Percentiles rank a stretch among this genome's conserved stretches.
Conservation (phyloP, 2,888 invertebrate genomes). For the Drosophila macrospina region DNA sequence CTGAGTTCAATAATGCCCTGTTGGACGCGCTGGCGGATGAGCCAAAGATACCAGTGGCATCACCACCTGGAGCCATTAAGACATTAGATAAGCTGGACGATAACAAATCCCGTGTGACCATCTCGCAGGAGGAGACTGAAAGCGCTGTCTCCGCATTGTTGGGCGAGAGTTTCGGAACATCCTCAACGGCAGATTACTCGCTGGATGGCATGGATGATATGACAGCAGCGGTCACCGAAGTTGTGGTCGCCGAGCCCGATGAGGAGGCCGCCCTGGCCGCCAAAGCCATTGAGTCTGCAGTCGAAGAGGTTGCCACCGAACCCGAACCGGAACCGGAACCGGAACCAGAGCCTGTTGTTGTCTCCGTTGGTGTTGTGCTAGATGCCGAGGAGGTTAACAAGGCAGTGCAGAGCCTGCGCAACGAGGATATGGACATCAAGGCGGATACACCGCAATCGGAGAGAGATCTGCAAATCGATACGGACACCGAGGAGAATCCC, state of each 20-base stretch:
- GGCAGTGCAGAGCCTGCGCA: slow-evolving; percentile 92
- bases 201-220: slow-evolving; percentile 81
- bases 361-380: slow-evolving; percentile 87
- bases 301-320: slow-evolving; percentile 83
- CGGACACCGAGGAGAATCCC: slow-evolving; percentile 92
- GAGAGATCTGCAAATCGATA: slow-evolving; percentile 93
- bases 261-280: slow-evolving; percentile 85
- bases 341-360: slow-evolving; percentile 84
- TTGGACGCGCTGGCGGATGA: slow-evolving; percentile 84
- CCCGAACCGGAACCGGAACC: slow-evolving; percentile 86
- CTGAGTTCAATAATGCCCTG: slow-evolving; percentile 85
- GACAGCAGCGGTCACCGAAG: slow-evolving; percentile 80
- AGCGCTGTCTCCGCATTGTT: slow-evolving; percentile 95
- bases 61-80: slow-evolving; percentile 85
- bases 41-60: slow-evolving; percentile 84
- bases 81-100: slow-evolving; percentile 88
- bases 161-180: slow-evolving; percentile 93
- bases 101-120: slow-evolving; percentile 90
- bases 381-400: slow-evolving; percentile 92
- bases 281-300: slow-evolving; percentile 80
- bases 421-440: slow-evolving; percentile 90
- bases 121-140: slow-evolving; percentile 96
- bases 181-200: slow-evolving; percentile 86
- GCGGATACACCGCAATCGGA: slow-evolving; percentile 95
- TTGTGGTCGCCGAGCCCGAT: slow-evolving; percentile 81